These are phyloP conservation scores for Uromys caudimaculatus DNA, from an alignment of 2,797 vertebrate species.

Conservation along the genomic window DNA sequence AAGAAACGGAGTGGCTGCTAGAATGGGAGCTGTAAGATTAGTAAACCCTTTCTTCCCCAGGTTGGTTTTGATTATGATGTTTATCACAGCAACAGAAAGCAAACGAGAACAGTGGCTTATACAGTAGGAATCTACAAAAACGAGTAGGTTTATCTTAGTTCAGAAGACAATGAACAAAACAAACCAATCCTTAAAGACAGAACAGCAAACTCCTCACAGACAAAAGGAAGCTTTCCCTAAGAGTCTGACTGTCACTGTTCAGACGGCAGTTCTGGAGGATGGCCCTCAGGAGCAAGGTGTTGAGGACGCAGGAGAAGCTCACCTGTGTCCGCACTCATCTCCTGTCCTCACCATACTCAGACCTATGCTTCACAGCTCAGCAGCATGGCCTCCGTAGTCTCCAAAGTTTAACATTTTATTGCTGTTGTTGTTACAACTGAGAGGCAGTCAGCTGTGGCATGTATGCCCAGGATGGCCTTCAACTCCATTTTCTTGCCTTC, in stretches of 20 bases:
- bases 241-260: neutral
- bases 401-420: neutral
- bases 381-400: neutral
- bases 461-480: neutral
- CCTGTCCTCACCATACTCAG: neutral
- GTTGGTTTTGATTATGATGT: neutral
- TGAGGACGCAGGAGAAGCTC: neutral
- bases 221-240: neutral
- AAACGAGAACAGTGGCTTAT: neutral
- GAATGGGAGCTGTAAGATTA: neutral
- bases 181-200: neutral
- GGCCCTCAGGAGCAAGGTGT: neutral
- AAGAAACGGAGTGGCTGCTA: neutral
- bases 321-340: neutral
- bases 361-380: neutral
- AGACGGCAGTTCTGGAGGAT: slow-evolving; percentile 14
- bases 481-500: neutral
- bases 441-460: neutral
- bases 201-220: neutral
- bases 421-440: neutral
- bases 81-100: neutral
- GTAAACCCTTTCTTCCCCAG: neutral
- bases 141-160: neutral
- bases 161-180: neutral
- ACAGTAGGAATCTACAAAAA: neutral